Base-by-base conservation (phyloP, 2,113 vertebrate species). In the Scopus umbretta region DNA sequence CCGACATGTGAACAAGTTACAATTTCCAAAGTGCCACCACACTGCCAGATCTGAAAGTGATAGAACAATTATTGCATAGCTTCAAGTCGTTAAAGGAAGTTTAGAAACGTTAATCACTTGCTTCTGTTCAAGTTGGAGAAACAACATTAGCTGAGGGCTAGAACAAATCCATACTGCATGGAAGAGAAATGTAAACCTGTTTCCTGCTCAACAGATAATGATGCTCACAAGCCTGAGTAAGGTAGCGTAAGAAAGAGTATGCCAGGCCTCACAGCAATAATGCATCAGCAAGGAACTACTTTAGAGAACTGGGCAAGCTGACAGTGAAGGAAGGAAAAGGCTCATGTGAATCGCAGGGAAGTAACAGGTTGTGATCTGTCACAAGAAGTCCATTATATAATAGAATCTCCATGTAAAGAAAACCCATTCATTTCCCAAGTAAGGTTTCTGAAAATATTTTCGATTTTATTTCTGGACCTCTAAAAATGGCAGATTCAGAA, bases 1-100 rank as follows among this genome's bases (percentile, higher is more conserved):
- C 99, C 99, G 61, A 99, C 99, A 61, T 99, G 99, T 56, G 99
- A 99, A 95, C 99, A 99, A 4, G 99, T 99, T 76, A 99, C 99
- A 32, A 99, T 99, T 98, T 99, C 99, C 86, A 99, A 98, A 50
- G 99, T 99, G 66, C 99, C 99, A 27, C 99, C 99, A 84, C 99
- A 99, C 94, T 99, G 99, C 99, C 99, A 99, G 90, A 99, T 99
- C 99, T 99, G 97, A 86, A 98, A 95, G 82, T 1, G 30, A 53
- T 0, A 97, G 50, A 87, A 96, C 18, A 89, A 79, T 91, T 70
- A 94, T 9, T 55, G 26, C 34, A 86, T 4, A 61, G 61, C 38
- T 92, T 63, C 43, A 29, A 79, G 14, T 34, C 2, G 2, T 19
- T 38, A 21, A n/a, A 71, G 66, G 10, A 53, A 40, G 15, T 36